Conservation (phyloP, 2,113 vertebrate genomes). For the Vulpes vulpes region DNA sequence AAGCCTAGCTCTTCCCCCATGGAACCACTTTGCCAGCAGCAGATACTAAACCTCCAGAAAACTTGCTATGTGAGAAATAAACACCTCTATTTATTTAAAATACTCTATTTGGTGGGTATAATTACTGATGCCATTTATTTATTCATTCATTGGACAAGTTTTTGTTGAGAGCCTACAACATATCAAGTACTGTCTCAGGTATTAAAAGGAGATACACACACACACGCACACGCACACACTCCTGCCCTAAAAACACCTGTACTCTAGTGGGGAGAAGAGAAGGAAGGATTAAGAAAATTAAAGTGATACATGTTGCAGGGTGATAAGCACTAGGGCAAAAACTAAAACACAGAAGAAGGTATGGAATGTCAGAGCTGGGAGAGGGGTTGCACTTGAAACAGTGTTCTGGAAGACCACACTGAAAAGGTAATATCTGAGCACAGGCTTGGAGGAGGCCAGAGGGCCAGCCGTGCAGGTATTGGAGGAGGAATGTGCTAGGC, state of each 20-base stretch:
- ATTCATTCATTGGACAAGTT: not conserved
- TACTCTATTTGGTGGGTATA: not conserved
- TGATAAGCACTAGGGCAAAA: not conserved
- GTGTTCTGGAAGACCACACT: not conserved
- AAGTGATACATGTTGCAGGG: not conserved
- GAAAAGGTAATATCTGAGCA: not conserved
- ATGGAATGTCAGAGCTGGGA: not conserved
- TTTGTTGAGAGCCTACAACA: not conserved
- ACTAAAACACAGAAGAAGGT: not conserved
- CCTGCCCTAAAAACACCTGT: not conserved
- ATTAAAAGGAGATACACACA: not conserved
- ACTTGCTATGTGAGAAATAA: constrained; percentile 1
- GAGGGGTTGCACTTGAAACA: not conserved
- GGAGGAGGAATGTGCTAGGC: not conserved
- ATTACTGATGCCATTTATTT: not conserved
- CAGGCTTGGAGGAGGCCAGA: not conserved
- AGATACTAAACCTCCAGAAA: not conserved
- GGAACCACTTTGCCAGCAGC: not conserved
- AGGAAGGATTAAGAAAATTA: not conserved
- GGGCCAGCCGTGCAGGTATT: not conserved
- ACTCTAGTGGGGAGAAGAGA: not conserved
- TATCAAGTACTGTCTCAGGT: not conserved
- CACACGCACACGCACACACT: not conserved
- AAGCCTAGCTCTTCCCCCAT: not conserved
- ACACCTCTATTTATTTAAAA: not conserved